Base-by-base conservation (phyloP, 30 jellyfish, hydroid and myxozoan genomes). In the Turritopsis rubra region DNA sequence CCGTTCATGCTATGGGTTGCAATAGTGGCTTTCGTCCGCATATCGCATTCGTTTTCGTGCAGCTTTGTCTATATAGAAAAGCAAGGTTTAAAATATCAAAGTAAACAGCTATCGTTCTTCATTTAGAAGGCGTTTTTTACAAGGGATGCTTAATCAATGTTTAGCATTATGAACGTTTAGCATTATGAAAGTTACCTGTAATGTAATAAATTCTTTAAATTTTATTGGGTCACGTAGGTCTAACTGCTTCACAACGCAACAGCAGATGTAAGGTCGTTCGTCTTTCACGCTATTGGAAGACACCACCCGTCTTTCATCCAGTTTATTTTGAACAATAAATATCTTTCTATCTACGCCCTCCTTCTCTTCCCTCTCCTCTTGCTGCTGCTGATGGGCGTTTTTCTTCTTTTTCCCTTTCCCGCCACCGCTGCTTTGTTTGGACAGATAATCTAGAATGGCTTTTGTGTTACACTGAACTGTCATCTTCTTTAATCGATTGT, bases 21-120 rank as follows among this genome's bases (percentile, higher is more conserved):
- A 53, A 90, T 90, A n/a, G 97, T 90, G 53, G 97, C 95, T 1
- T 54, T 85, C 9, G 97, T 90, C 75, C 97, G 84, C 83, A 85
- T 81, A 29, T 83, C 91, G 80, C 97, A 85, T 21, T 80, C 87
- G 24, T 84, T 81, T 19, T 90, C 97, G 77, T 90, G 97, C 21
- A 86, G 84, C 84, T 90, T 90, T 8, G 97, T 85, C 97, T 90
- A 22, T 18, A 76, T 53, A 25, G 20, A 65, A 75, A 68, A 5
- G 60, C n/a, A n/a, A n/a, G n/a, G n/a, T n/a, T n/a, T n/a, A n/a
- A n/a, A n/a, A n/a, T n/a, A n/a, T n/a, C n/a, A n/a, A n/a, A n/a
- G n/a, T n/a, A n/a, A n/a, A n/a, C n/a, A n/a, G n/a, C n/a, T n/a
- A n/a, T n/a, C n/a, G n/a, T n/a, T n/a, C n/a, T n/a, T n/a, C n/a